These are phyloP conservation scores for Phodopus roborovskii DNA, from an alignment of 2,113 vertebrate species.

Conservation along the genomic window DNA sequence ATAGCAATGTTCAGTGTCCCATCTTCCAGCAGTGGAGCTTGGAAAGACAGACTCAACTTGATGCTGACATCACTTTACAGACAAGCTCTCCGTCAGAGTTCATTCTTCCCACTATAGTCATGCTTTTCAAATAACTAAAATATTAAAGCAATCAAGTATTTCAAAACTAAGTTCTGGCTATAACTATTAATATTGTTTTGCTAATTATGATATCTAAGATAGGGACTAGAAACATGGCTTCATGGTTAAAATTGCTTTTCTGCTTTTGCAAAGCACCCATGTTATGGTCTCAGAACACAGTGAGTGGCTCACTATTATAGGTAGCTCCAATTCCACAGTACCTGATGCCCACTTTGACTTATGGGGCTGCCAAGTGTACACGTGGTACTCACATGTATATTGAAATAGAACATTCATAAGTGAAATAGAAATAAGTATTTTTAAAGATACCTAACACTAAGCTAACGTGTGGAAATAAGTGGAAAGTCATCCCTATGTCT, in stretches of 20 bases:
- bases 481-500: slow-evolving; percentile 82
- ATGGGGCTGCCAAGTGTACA: too few species aligned
- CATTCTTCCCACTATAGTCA: neutral
- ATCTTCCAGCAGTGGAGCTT: neutral
- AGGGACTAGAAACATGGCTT: neutral
- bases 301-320: neutral
- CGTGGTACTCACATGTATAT: neutral
- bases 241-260: neutral
- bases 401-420: neutral
- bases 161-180: neutral
- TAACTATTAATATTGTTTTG: slow-evolving; percentile 21
- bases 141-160: slow-evolving; percentile 4
- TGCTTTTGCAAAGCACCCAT: neutral
- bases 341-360: neutral
- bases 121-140: neutral
- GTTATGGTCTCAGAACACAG: neutral
- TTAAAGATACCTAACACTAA: slow-evolving; percentile 29
- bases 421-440: neutral
- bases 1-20: neutral
- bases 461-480: slow-evolving; percentile 65
- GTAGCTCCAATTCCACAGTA: neutral
- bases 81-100: neutral
- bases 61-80: neutral
- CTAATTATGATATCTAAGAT: neutral
- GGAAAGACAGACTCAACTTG: neutral